Base-by-base conservation (phyloP, 2,797 vertebrate species). In the Sebastes melanostomus region DNA sequence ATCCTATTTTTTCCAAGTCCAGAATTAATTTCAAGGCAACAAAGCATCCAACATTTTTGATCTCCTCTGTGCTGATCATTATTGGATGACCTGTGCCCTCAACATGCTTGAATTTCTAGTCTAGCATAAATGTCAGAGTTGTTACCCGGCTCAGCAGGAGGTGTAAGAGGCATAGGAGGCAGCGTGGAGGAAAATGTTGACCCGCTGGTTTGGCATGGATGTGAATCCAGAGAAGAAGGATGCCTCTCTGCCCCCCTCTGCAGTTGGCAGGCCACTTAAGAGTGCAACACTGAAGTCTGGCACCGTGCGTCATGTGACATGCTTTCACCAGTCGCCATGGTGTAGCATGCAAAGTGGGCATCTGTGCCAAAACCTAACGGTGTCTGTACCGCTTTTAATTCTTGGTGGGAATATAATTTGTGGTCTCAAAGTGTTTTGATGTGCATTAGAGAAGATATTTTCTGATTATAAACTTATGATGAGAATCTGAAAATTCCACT, bases 131-230 rank as follows among this genome's bases (percentile, higher is more conserved):
- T 66, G 46, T 85, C 50, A 86, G 74, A 82, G 82, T 83, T 70
- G 84, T 95, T 96, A 96, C 95, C 96, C 83, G 95, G 90, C 89
- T 95, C 94, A 93, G 92, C 90, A 88, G 94, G 93, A 93, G 93
- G 93, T 88, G 92, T 92, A 80, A 96, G 93, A 94, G 95, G 92
- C 96, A 96, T 96, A 94, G 91, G 94, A 92, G 75, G 90, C 90
- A 85, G 84, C 52, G 88, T 72, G 69, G 82, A 94, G 90, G 81
- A 89, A 82, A 75, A 73, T 77, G 90, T 75, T 75, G 91, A 91
- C 82, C 93, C 67, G 78, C 91, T 89, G 86, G 81, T 86, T 88
- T 91, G 85, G 84, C 92, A 93, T 93, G 77, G 89, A 93, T 89
- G 89, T 88, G 82, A 78, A 54, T 88, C 87, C 91, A 79, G 86